Evolutionary conservation across 2,888 invertebrate genomes (phyloP), one percentile per base, ranked within the genome.

Genomic region (Eristalinus aeneus): DNA sequence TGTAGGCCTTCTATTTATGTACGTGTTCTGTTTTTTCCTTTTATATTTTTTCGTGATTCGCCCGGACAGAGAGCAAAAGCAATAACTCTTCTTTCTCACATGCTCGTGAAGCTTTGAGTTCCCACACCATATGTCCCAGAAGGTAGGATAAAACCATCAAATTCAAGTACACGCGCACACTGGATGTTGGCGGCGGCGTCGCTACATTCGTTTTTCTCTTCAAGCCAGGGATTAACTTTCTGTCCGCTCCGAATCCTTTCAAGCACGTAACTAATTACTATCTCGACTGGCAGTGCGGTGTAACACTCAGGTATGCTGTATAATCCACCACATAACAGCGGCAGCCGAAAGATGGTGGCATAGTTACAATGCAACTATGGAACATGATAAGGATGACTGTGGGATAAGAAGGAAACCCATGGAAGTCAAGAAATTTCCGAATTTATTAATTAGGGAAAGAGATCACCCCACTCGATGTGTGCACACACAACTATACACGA

Each of bases 231-330:
- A 75, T 68, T 61, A 68, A 67, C 60, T 68, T 67, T 75, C 20
- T 61, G 34, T 34, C 67, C 31, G 23, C 20, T 32, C 53, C 39
- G 60, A 75, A 68, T 75, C 60, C 60, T 58, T 75, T 68, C 67
- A 58, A 75, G 75, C 67, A 75, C 75, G 75, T 75, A 75, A 68
- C 75, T 75, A 75, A 75, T 75, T 75, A 75, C 68, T 75, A 75
- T 75, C 67, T 67, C 60, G 31, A 67, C 60, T n/a, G 67, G 46
- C 46, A 31, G n/a, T 72, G 61, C 10, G 60, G 39, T 56, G 34
- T 23, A 46, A 67, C 12, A 16, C 34, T 60, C 53, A 75, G 75
- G 75, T 75, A 75, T 67, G 75, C 34, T 4, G 46, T 46, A 53
- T 68, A 75, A 68, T 67, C 67, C 75, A 67, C 53, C 75, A 61